Conservation (phyloP, 2,888 invertebrate species). For the Oscheius myriophilus region DNA sequence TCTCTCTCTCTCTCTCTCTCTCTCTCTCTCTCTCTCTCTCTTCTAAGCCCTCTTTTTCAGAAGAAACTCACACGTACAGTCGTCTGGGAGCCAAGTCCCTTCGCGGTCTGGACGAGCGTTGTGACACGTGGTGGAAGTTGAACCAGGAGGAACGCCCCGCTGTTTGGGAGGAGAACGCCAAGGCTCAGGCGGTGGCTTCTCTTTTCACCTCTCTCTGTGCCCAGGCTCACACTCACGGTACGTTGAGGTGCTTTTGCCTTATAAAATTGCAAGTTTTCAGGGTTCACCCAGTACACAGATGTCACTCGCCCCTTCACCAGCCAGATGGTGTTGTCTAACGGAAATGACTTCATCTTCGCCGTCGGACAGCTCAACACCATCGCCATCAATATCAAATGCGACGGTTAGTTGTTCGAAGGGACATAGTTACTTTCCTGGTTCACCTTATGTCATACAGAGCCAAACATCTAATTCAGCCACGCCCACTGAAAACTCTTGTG, state of each 20-base stretch:
- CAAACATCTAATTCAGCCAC: no score
- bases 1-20: background rate
- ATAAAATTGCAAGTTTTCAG: constrained; percentile 62
- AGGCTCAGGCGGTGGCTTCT: constrained; percentile 58
- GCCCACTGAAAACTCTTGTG: no score
- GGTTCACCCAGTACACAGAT: constrained; percentile 90
- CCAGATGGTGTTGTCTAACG: constrained; percentile 89
- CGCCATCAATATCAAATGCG: constrained; percentile 66
- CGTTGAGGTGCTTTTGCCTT: background rate
- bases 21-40: background rate
- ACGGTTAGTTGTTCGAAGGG: constrained; percentile 37
- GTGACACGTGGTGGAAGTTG: constrained; percentile 48
- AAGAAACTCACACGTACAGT: constrained; percentile 50
- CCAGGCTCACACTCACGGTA: constrained; percentile 68
- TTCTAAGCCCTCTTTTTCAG: constrained; percentile 9
- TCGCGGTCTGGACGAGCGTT: constrained; percentile 41
- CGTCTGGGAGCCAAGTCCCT: constrained; percentile 61
- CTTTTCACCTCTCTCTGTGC: constrained; percentile 68
- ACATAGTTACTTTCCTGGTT: background rate
- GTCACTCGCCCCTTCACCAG: constrained; percentile 88
- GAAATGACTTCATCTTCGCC: constrained; percentile 85
- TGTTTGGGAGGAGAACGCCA: constrained; percentile 39
- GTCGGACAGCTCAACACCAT: constrained; percentile 90
- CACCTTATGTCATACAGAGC: no score
- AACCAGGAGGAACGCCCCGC: constrained; percentile 7